A percentile compares a stretch with the other conserved stretches of the same genome.
These are phyloP conservation scores for Rhabdomys dilectus DNA, from an alignment of 2,113 vertebrate species.

Conservation along the genomic window DNA sequence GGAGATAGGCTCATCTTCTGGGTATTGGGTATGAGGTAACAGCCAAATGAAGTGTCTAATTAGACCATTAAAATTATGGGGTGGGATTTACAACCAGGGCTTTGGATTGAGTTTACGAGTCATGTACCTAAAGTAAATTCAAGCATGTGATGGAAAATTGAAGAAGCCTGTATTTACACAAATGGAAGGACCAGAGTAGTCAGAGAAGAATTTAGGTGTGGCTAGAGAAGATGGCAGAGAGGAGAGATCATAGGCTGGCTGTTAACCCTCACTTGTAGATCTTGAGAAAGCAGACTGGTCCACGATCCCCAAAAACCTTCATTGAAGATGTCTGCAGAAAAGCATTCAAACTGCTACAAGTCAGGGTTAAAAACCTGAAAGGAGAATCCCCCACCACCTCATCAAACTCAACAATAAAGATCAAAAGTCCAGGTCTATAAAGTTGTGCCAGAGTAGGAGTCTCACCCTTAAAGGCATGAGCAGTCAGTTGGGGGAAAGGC, in stretches of 20 bases:
- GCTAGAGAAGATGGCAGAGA: accelerated
- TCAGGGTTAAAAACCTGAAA: background rate
- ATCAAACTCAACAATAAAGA: background rate
- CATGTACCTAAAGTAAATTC: constrained; percentile 58
- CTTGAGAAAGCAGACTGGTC: background rate
- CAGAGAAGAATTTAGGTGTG: background rate
- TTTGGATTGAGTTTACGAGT: constrained; percentile 30
- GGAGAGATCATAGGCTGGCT: too few species aligned
- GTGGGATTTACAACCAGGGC: background rate
- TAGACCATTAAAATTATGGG: constrained; percentile 34
- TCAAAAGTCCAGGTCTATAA: background rate
- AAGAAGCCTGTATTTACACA: background rate
- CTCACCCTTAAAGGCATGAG: background rate
- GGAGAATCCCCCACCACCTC: background rate
- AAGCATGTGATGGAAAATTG: background rate
- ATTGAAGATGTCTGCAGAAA: background rate
- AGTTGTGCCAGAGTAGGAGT: background rate
- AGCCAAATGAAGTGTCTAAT: constrained; percentile 25
- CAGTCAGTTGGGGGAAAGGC: background rate
- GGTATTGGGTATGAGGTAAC: background rate
- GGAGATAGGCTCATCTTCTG: background rate
- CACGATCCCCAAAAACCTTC: background rate
- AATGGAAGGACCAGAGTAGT: background rate
- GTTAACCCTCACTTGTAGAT: background rate
- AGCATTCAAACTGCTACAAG: background rate